A percentile compares a stretch with the other conserved stretches of the same genome.
These are phyloP conservation scores for Tubulanus polymorphus DNA, from an alignment of 2,888 invertebrate genomes.

Conservation along the genomic window DNA sequence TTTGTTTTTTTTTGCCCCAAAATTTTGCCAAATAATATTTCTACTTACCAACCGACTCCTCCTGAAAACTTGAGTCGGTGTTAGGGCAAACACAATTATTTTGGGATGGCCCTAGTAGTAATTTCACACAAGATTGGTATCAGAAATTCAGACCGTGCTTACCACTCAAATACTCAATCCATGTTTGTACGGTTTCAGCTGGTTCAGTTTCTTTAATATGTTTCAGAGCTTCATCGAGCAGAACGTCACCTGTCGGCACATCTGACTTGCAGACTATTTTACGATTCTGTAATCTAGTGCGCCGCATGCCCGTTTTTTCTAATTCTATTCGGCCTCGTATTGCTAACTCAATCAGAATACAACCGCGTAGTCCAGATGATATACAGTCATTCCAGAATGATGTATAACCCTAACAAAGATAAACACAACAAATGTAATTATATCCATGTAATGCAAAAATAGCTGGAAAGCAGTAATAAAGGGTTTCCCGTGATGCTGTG, in stretches of 20 bases:
- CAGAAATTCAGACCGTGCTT: constrained; percentile 35
- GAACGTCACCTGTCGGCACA: constrained; percentile 93
- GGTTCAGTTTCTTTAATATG: constrained; percentile 98
- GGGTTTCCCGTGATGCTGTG: too few species aligned
- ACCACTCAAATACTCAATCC: constrained; percentile 99
- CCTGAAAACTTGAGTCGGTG: too few species aligned
- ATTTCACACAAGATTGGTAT: too few species aligned
- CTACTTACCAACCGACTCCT: too few species aligned
- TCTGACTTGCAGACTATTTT: constrained; percentile 73
- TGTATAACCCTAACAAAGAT: constrained; percentile 49
- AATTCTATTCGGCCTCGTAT: constrained; percentile 91
- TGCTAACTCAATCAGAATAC: constrained; percentile 95
- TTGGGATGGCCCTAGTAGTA: too few species aligned
- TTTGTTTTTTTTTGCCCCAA: too few species aligned
- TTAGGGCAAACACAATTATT: too few species aligned
- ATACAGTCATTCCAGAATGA: constrained; percentile 99
- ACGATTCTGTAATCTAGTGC: constrained; percentile 79
- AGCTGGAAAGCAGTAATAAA: too few species aligned
- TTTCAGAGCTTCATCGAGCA: constrained; percentile 83
- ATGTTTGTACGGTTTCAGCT: constrained; percentile 94
- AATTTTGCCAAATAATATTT: too few species aligned
- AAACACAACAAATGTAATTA: too few species aligned
- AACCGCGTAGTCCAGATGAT: constrained; percentile 96
- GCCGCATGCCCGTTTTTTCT: constrained; percentile 92
- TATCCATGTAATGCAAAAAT: too few species aligned